A percentile compares a stretch with the other conserved stretches of the same genome.
These are phyloP conservation scores for Macrochelys suwanniensis DNA, from an alignment of 2,797 vertebrate genomes.

Conservation along the genomic window DNA sequence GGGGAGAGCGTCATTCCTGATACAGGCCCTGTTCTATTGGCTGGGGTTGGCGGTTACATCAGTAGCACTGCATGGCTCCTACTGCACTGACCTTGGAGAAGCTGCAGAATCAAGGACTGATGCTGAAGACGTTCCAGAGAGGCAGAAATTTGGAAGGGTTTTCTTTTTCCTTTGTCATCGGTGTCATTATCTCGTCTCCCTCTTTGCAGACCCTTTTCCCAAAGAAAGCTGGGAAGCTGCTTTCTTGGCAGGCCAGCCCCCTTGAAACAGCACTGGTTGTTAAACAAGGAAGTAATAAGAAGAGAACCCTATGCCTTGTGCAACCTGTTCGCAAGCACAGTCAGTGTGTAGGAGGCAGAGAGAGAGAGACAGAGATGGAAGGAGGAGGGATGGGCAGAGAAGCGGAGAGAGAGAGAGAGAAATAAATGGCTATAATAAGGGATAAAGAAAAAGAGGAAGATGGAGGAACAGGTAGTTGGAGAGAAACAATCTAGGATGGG, in stretches of 20 bases:
- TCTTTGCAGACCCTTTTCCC: not conserved
- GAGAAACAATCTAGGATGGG: not conserved
- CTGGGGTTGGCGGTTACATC: not conserved
- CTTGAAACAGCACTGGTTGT: not conserved
- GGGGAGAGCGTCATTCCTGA: not conserved
- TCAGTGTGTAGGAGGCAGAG: constrained; percentile 46
- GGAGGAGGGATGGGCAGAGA: constrained; percentile 1
- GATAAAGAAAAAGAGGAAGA: constrained; percentile 23
- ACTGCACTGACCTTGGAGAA: constrained; percentile 6
- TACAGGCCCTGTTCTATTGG: accelerated
- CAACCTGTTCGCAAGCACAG: constrained; percentile 11
- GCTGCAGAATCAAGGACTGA: not conserved
- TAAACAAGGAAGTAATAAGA: not conserved
- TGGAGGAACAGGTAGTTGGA: not conserved
- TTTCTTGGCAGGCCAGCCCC: not conserved
- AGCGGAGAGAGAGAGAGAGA: constrained; percentile 7
- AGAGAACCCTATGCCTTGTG: not conserved
- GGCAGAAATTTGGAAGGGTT: not conserved
- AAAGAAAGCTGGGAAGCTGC: not conserved
- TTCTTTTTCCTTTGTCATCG: not conserved
- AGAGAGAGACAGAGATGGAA: not conserved
- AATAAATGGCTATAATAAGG: constrained; percentile 37
- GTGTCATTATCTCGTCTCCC: not conserved
- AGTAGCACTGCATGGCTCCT: accelerated
- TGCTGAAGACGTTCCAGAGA: not conserved